These are phyloP conservation scores for Apodemia hepburni DNA, from an alignment of 2,888 invertebrate species.

Conservation along the genomic window DNA sequence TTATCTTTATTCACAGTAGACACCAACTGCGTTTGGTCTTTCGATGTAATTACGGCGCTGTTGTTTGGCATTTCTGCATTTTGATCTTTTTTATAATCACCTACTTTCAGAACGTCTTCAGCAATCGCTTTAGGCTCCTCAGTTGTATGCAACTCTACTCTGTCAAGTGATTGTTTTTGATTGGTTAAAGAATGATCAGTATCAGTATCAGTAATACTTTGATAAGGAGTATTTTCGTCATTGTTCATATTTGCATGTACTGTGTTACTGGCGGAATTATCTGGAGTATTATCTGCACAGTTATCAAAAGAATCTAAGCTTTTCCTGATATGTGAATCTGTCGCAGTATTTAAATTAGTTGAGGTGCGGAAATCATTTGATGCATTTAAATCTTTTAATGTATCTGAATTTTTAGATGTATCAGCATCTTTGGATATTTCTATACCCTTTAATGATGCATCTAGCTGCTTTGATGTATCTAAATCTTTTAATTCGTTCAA, in stretches of 20 bases:
- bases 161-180: not conserved
- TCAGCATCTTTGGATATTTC: no score
- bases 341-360: no score
- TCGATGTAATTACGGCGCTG: not conserved
- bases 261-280: not conserved
- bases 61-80: not conserved
- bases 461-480: not conserved
- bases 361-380: no score
- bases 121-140: not conserved
- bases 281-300: not conserved
- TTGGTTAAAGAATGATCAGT: not conserved
- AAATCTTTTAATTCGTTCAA: conserved; percentile 37
- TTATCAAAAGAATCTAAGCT: not conserved
- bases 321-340: no score
- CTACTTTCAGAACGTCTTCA: not conserved
- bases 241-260: not conserved
- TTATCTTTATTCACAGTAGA: not conserved
- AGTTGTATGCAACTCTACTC: not conserved
- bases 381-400: no score
- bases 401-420: no score
- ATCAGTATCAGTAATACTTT: not conserved
- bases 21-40: not conserved
- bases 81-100: not conserved
- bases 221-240: not conserved
- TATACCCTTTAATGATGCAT: not conserved